A percentile compares a stretch with the other conserved stretches of the same genome.
Conservation (phyloP, 2,113 vertebrate species). For the Cyanistes caeruleus region DNA sequence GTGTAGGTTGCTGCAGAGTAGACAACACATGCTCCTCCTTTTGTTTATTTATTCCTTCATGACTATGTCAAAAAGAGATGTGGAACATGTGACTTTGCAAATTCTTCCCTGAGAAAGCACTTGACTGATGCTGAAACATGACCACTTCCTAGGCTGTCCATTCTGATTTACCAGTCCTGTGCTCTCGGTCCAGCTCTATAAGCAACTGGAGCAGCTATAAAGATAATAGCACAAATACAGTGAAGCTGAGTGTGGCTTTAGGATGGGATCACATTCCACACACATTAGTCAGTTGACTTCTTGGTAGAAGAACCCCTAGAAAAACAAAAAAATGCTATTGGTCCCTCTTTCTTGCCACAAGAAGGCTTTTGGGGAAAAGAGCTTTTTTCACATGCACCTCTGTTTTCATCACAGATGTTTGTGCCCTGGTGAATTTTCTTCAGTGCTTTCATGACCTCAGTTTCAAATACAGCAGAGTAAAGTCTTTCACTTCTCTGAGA, state of each 20-base stretch:
- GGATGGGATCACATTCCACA: background rate
- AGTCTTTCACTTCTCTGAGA: background rate
- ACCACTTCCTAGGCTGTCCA: background rate
- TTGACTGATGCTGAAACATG: background rate
- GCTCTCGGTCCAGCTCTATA: background rate
- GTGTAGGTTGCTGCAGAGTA: background rate
- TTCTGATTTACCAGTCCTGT: background rate
- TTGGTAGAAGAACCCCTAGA: background rate
- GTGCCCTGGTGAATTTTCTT: background rate
- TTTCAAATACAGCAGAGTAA: background rate
- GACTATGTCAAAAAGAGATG: background rate
- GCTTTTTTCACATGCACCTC: background rate
- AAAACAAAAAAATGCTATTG: background rate
- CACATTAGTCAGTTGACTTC: background rate
- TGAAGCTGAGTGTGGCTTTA: background rate
- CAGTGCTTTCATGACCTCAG: background rate
- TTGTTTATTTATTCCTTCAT: background rate
- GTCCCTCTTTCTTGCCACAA: background rate
- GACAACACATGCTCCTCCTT: background rate
- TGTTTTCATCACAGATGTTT: background rate
- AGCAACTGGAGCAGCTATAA: background rate
- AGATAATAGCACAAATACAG: background rate
- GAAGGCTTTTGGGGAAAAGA: background rate
- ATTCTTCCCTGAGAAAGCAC: background rate
- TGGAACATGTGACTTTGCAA: constrained; percentile 8